Base-by-base conservation (phyloP, 2,888 invertebrate genomes). In the Scaptomyza tumidula region DNA sequence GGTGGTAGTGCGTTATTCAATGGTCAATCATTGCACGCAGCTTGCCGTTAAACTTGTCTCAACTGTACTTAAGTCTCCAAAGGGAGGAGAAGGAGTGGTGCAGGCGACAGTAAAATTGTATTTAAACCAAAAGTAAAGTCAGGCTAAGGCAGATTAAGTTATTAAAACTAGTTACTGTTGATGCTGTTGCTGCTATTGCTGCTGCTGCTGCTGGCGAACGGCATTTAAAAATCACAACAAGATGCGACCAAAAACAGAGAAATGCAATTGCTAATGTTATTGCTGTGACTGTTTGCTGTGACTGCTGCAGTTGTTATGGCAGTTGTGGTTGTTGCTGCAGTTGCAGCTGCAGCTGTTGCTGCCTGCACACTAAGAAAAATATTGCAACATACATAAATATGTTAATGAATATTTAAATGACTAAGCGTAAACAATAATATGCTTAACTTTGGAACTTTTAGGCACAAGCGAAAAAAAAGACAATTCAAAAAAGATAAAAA, bases 1-100 rank as follows among this genome's bases (percentile, higher is more conserved):
- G 37, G 6, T 45, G 31, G 16, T 58, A 16, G 11, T 66, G 56
- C 55, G 52, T 35, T 54, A 29, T 54, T 59, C 39, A 66, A 49
- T 83, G 83, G 81, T 59, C 76, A 81, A 75, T 81, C 82, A 71
- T 58, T 80, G 68, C 78, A 82, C 75, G 71, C 86, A 84, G 74
- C 79, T 45, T 69, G 64, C 86, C 87, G 87, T 87, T 84, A 83
- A 76, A 67, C 62, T 35, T 24, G 31, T 43, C 56, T 46, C 83
- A 80, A 81, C 81, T 86, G 86, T 80, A 81, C 80, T 49, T 58
- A 50, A 49, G 50, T 56, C 14, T 29, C 5, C 41, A 41, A 41
- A 41, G 41, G 41, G 16, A 16, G 16, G 10, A 41, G 16, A 14
- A 9, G 39, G 45, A 39, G 33, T 44, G 29, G 7, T 9, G 31